A percentile compares a stretch with the other conserved stretches of the same genome.
phyloP scores from a whole-genome alignment of 2,888 invertebrate genomes.

The Diplazon laetatorius region DNA sequence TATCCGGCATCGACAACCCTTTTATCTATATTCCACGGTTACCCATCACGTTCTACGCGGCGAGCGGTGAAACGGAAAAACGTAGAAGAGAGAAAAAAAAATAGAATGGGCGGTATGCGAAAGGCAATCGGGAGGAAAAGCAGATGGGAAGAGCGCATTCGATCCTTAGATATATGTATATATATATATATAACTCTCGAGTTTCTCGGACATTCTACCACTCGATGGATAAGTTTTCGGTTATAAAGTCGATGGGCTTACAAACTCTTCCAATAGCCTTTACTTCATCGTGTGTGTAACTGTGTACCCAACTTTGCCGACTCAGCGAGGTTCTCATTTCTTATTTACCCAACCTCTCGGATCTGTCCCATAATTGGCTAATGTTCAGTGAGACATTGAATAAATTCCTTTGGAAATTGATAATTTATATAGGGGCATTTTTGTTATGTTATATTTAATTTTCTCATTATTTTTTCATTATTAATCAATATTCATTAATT shows the following conservation, averaged over 20 bases:
- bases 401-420: no score
- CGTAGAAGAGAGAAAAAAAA: slow-evolving; percentile 1
- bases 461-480: no score
- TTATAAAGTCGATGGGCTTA: slow-evolving; percentile 41
- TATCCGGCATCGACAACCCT: slow-evolving; percentile 20
- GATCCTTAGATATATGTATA: slow-evolving; percentile 48
- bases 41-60: slow-evolving; percentile 11
- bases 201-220: slow-evolving; percentile 29
- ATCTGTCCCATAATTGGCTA: no score
- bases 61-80: background rate
- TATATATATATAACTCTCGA: slow-evolving; percentile 47
- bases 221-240: slow-evolving; percentile 49
- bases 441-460: no score
- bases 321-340: no score
- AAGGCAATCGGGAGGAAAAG: slow-evolving; percentile 23
- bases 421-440: no score
- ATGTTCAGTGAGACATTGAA: no score
- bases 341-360: no score
- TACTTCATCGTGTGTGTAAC: background rate
- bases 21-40: slow-evolving; percentile 32
- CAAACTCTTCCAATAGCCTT: background rate
- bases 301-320: no score
- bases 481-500: no score
- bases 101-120: slow-evolving; percentile 5
- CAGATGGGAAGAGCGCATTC: slow-evolving; percentile 40